Percentiles rank a stretch among this genome's conserved stretches.
These are phyloP conservation scores for Oxyscelio sp. DNA, from an alignment of 2,888 invertebrate genomes.

Conservation along the genomic window DNA sequence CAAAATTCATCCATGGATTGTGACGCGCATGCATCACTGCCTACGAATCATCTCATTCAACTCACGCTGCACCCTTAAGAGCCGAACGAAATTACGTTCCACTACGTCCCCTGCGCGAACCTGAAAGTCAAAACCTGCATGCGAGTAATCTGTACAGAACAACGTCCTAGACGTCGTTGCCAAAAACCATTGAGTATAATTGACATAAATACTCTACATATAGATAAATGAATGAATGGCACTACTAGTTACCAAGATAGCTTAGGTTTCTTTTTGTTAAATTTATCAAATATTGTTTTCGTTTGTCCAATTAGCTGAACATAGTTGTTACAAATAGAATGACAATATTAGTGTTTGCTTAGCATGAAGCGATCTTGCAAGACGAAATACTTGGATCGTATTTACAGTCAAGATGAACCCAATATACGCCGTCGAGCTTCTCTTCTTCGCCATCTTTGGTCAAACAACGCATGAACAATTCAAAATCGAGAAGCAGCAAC, in stretches of 20 bases:
- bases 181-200: conserved; percentile 24
- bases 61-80: conserved; percentile 56
- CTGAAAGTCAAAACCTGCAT: conserved; percentile 53
- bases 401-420: conserved; percentile 94
- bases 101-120: not conserved
- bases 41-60: conserved; percentile 63
- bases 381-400: conserved; percentile 82
- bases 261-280: conserved; percentile 54
- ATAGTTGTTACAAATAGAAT: conserved; percentile 45
- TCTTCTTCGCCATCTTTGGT: conserved; percentile 99
- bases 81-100: conserved; percentile 17
- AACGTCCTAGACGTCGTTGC: conserved; percentile 40
- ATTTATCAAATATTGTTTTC: conserved; percentile 34
- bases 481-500: conserved; percentile 93
- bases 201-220: conserved; percentile 40
- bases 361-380: conserved; percentile 40
- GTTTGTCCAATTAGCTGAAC: conserved; percentile 41
- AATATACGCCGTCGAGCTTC: conserved; percentile 97
- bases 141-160: conserved; percentile 47
- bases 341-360: conserved; percentile 52
- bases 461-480: conserved; percentile 96
- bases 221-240: conserved; percentile 55
- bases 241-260: conserved; percentile 49
- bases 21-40: conserved; percentile 71
- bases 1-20: conserved; percentile 61